Evolutionary conservation across 2,888 invertebrate species (phyloP), one percentile per base, ranked within the genome.

Genomic region (Pachymerium ferrugineum): DNA sequence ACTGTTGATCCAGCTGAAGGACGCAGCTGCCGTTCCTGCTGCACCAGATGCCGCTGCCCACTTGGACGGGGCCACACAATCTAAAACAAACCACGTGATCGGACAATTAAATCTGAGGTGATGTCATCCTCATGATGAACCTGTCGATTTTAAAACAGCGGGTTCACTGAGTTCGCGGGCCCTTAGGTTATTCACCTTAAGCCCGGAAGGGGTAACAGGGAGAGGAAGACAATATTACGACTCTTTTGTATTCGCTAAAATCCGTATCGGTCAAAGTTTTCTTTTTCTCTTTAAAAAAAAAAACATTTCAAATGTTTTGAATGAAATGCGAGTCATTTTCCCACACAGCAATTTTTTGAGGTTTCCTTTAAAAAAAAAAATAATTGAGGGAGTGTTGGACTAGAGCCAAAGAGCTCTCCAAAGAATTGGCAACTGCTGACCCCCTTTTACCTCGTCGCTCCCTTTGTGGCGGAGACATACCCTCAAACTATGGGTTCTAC

Each of bases 241-340:
- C 6, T 54, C 54, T 54, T 54, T 54, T 54, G 54, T 54, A 14
- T 54, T 22, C 54, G 54, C 25, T 12, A 54, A 54, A 25, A 28
- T 54, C 54, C 54, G 54, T 54, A 28, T 54, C 54, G 54, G 54
- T 54, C 54, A 54, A 54, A 54, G 25, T 54, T 54, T 54, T 54
- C 28, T n/a, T n/a, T n/a, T n/a, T n/a, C n/a, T n/a, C n/a, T n/a
- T n/a, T n/a, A n/a, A n/a, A n/a, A n/a, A n/a, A n/a, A n/a, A n/a
- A n/a, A n/a, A n/a, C n/a, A 54, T 54, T 14, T 12, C 6, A 25
- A 47, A 54, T 54, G 54, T 54, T 54, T 54, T 54, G 54, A 54
- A 54, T 54, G 54, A 54, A 54, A 54, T 54, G 54, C 54, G 54
- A 54, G 54, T 54, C 54, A 54, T 54, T 54, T 54, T 54, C 54